These are phyloP conservation scores for Anser cygnoides DNA, from an alignment of 2,113 vertebrate species.

Conservation along the genomic window DNA sequence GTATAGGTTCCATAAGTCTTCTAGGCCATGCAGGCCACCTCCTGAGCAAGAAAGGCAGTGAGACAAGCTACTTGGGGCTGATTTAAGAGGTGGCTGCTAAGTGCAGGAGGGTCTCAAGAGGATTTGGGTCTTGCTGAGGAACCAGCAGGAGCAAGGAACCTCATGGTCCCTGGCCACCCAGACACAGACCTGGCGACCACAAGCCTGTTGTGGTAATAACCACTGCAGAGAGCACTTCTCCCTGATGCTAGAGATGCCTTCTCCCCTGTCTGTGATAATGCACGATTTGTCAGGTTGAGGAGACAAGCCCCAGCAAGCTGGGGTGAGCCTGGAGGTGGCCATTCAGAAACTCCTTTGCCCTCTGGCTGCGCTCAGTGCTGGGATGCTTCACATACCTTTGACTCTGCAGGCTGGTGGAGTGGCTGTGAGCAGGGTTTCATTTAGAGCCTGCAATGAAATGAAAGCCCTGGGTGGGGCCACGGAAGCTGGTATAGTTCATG, in stretches of 20 bases:
- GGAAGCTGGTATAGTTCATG: background rate
- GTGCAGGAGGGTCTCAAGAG: background rate
- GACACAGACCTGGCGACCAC: no score
- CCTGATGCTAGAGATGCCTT: background rate
- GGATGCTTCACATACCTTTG: background rate
- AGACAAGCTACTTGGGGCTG: background rate
- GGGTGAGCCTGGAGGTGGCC: slow-evolving; percentile 16
- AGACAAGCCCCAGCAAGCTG: background rate
- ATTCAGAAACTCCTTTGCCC: background rate
- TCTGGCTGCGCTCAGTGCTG: background rate
- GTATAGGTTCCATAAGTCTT: background rate
- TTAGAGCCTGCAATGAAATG: background rate
- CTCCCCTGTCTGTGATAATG: background rate
- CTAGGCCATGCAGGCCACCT: background rate
- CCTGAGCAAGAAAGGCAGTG: background rate
- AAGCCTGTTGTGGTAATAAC: no score
- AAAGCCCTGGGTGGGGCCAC: background rate
- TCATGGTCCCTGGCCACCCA: background rate
- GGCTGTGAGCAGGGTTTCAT: background rate
- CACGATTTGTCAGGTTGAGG: background rate
- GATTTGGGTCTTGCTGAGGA: background rate
- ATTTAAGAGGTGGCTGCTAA: background rate
- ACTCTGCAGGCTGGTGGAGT: background rate
- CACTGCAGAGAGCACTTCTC: background rate
- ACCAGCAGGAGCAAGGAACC: background rate